Base-by-base conservation (phyloP, 2,113 vertebrate species). In the Kryptolebias marmoratus region DNA sequence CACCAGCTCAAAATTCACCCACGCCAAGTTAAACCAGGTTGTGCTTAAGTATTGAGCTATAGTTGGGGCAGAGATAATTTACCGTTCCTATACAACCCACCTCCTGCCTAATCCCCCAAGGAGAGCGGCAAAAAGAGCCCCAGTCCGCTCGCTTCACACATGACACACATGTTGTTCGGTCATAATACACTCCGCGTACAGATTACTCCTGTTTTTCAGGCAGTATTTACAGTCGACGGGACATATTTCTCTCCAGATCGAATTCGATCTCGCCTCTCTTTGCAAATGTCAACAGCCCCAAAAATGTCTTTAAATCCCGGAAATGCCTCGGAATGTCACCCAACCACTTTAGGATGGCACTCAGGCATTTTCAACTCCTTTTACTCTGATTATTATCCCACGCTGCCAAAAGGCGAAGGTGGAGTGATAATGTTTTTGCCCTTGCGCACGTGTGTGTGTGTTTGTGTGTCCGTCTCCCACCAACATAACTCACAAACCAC, bases 61-160 rank as follows among this genome's bases (percentile, higher is more conserved):
- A 73, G 83, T 64, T 69, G 80, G 77, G 82, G 82, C 82, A 58
- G 72, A 86, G 85, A 87, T 88, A 84, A 88, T 90, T 91, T 80
- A 89, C 85, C 83, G 80, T 71, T 87, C 81, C 75, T 81, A 69
- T 75, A 61, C 68, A 67, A 42, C 71, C 81, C 79, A 76, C 71
- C 80, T 72, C 72, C 79, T 78, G 61, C 70, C 82, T 79, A 81
- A 85, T 84, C 82, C 86, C 84, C 56, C 16, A 8, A 74, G 84
- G 87, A 83, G 87, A 73, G 68, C 64, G 32, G 79, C 78, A 53
- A 64, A 61, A 84, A 76, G 73, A 77, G 73, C 71, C 78, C 74
- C 69, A 50, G 69, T 85, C 64, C 79, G 64, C 77, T 80, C 74
- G 47, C 68, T 52, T 62, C 74, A n/a, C n/a, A n/a, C n/a, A n/a